phyloP scores from a whole-genome alignment of 2,113 vertebrate genomes.

The Cyprinus carpio region DNA sequence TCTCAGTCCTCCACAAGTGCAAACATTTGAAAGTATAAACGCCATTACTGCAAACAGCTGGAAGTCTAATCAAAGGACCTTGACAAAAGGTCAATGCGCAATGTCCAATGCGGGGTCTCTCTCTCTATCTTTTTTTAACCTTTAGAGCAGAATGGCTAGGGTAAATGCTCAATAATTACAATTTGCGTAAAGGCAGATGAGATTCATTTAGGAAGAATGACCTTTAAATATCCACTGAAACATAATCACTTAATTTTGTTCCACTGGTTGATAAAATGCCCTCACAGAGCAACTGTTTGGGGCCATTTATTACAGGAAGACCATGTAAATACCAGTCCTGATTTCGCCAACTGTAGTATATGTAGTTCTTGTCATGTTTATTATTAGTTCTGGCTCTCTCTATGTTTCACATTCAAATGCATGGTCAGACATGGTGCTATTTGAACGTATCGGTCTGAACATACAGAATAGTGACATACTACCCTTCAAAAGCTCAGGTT shows the following conservation, averaged over 20 bases:
- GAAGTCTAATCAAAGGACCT: conserved; percentile 3
- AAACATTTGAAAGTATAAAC: conserved; percentile 20
- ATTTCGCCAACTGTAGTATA: not conserved
- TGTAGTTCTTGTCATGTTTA: not conserved
- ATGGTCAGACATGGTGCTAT: not conserved
- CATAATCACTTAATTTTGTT: not conserved
- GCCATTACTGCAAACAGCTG: conserved; percentile 25
- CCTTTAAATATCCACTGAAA: conserved; percentile 38
- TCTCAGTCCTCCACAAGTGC: not conserved
- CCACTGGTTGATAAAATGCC: conserved; percentile 10
- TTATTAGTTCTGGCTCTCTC: not conserved
- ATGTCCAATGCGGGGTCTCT: not conserved
- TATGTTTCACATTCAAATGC: not conserved
- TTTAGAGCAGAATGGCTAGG: conserved; percentile 31
- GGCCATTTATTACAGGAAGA: not conserved
- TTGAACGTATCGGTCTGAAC: not conserved
- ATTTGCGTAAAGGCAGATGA: not conserved
- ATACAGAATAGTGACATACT: not conserved
- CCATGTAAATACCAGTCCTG: not conserved
- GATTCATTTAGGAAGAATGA: conserved; percentile 37
- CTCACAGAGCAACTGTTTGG: not conserved
- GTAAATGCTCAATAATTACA: conserved; percentile 33
- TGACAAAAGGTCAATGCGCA: conserved; percentile 4
- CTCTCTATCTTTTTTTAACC: conserved; percentile 20
- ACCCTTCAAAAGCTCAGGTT: not conserved